phyloP scores from a whole-genome alignment of 2,888 invertebrate species.

The Melinaea marsaeus region DNA sequence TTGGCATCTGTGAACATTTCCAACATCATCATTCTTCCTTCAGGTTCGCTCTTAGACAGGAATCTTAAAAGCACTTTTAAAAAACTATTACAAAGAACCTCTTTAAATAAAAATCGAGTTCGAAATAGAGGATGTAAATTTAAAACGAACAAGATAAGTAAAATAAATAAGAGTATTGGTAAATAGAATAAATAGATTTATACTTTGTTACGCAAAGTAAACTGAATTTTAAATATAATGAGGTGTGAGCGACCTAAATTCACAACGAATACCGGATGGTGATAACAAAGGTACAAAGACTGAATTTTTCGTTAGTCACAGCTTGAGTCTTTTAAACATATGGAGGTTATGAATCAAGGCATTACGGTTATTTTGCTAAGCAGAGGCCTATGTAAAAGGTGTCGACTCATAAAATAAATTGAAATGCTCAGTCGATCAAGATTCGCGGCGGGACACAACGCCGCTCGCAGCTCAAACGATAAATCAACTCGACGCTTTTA shows the following conservation, averaged over 20 bases:
- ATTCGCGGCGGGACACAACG: constrained; percentile 59
- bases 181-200: no score
- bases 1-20: constrained; percentile 26
- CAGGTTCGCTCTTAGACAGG: constrained; percentile 32
- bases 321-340: no score
- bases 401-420: constrained; percentile 73
- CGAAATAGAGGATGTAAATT: not conserved
- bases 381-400: constrained; percentile 48
- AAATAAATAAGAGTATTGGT: no score
- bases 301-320: no score
- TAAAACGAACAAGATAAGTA: constrained; percentile 5
- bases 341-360: not conserved
- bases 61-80: constrained; percentile 26
- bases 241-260: no score
- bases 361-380: constrained; percentile 18
- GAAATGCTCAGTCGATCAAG: constrained; percentile 72
- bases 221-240: no score
- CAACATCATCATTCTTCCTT: constrained; percentile 43
- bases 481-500: constrained; percentile 73
- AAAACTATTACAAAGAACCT: constrained; percentile 9
- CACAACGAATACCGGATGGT: no score
- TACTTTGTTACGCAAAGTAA: no score
- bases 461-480: constrained; percentile 57
- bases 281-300: no score
- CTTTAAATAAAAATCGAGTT: constrained; percentile 10